Conservation (phyloP, 2,797 vertebrate genomes). For the Pelobates cultripes region DNA sequence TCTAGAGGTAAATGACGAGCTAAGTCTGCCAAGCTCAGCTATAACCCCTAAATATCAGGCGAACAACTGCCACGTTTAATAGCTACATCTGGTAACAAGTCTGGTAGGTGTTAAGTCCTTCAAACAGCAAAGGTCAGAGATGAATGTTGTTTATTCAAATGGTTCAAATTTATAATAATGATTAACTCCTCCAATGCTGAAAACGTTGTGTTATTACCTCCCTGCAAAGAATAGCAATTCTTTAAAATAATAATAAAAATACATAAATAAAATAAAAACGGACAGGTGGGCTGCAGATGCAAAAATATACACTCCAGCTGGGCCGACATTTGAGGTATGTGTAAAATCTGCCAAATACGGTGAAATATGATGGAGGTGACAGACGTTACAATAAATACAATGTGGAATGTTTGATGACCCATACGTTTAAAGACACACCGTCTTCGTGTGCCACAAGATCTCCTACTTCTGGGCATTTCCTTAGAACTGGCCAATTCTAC, state of each 20-base stretch:
- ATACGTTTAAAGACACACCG: too few relatives aligned
- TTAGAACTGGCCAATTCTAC: too few relatives aligned
- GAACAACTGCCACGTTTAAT: slow-evolving; percentile 31
- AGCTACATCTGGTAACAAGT: slow-evolving; percentile 52
- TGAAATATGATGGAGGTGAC: slow-evolving; percentile 3
- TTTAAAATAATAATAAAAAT: slow-evolving; percentile 1
- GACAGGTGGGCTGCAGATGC: slow-evolving; percentile 44
- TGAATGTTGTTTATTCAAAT: slow-evolving; percentile 53
- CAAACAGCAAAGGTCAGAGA: slow-evolving; percentile 41
- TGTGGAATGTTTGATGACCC: neutral
- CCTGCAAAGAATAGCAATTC: neutral
- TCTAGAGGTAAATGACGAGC: neutral
- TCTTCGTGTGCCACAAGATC: too few relatives aligned
- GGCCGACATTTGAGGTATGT: neutral
- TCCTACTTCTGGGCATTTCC: too few relatives aligned
- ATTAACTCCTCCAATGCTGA: slow-evolving; percentile 35
- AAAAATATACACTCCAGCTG: slow-evolving; percentile 14
- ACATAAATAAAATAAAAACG: neutral
- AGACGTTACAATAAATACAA: neutral
- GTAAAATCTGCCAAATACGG: slow-evolving; percentile 10
- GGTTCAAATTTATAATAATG: slow-evolving; percentile 51
- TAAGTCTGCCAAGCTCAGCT: neutral
- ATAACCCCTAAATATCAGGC: neutral
- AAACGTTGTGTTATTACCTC: neutral
- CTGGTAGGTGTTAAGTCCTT: slow-evolving; percentile 53